Percentiles rank a stretch among this genome's conserved stretches.
Evolutionary conservation across 2,888 invertebrate genomes (phyloP).

Genomic region (Netelia inedita): DNA sequence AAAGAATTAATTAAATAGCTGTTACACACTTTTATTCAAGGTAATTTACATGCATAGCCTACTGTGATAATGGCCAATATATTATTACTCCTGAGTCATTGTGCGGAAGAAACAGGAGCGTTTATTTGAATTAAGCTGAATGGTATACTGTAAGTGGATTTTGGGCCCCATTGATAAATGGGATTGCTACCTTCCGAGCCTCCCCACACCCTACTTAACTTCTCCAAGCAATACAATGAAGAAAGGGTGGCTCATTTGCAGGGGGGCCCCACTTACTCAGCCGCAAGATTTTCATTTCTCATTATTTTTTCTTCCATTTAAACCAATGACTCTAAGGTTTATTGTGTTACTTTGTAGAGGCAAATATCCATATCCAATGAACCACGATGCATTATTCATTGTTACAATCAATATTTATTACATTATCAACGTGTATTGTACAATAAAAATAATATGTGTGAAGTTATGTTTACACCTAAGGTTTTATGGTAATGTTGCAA

Average conservation of each 20-base stretch:
- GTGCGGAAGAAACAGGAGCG: conserved; percentile 32
- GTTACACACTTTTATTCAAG: conserved; percentile 42
- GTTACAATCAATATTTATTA: conserved; percentile 20
- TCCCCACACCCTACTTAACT: conserved; percentile 70
- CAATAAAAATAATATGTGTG: not conserved
- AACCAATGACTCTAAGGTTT: conserved; percentile 38
- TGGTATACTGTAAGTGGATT: conserved; percentile 47
- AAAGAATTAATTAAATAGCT: conserved; percentile 80
- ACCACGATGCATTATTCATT: conserved; percentile 45
- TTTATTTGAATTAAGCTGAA: conserved; percentile 59
- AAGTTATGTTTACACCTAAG: not conserved
- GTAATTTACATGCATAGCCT: conserved; percentile 39
- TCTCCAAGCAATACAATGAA: conserved; percentile 68
- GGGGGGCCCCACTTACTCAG: conserved; percentile 36
- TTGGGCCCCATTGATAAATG: conserved; percentile 71
- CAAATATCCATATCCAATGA: conserved; percentile 42
- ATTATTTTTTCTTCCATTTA: conserved; percentile 23
- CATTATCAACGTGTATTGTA: not conserved
- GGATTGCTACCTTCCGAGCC: conserved; percentile 70
- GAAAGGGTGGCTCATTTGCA: conserved; percentile 64
- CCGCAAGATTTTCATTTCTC: conserved; percentile 43
- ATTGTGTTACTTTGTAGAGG: conserved; percentile 26
- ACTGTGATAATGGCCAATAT: conserved; percentile 42
- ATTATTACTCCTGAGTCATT: conserved; percentile 49
- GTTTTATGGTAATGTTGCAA: not conserved